These are phyloP conservation scores for Callithrix jacchus DNA, from an alignment of 2,113 vertebrate genomes.

Conservation along the genomic window DNA sequence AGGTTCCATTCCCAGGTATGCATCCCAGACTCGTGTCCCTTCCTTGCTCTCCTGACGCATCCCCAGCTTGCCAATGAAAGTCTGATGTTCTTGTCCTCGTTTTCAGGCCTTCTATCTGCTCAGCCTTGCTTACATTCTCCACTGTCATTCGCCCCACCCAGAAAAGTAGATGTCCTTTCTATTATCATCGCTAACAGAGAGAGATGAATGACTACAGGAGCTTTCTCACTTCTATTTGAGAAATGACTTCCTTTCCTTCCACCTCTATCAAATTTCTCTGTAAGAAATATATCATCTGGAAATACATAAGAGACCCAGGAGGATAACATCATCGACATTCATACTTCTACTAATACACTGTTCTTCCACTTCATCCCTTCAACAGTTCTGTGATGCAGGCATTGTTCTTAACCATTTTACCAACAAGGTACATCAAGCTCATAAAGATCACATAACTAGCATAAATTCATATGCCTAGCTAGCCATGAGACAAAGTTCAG, in stretches of 20 bases:
- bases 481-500: background rate
- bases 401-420: background rate
- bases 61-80: background rate
- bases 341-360: background rate
- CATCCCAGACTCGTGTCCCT: background rate
- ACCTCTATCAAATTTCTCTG: background rate
- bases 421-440: background rate
- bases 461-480: background rate
- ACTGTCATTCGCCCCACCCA: background rate
- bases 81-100: background rate
- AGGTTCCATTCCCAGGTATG: background rate
- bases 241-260: background rate
- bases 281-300: background rate
- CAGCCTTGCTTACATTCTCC: background rate
- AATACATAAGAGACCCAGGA: background rate
- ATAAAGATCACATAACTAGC: background rate
- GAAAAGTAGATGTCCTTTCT: background rate
- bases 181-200: background rate
- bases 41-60: background rate
- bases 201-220: background rate
- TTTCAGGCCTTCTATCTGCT: background rate
- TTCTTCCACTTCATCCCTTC: background rate
- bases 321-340: background rate
- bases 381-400: background rate
- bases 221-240: background rate